Percentiles rank a stretch among this genome's conserved stretches.
phyloP scores from a whole-genome alignment of 2,888 invertebrate species.

The Xanthia togata region DNA sequence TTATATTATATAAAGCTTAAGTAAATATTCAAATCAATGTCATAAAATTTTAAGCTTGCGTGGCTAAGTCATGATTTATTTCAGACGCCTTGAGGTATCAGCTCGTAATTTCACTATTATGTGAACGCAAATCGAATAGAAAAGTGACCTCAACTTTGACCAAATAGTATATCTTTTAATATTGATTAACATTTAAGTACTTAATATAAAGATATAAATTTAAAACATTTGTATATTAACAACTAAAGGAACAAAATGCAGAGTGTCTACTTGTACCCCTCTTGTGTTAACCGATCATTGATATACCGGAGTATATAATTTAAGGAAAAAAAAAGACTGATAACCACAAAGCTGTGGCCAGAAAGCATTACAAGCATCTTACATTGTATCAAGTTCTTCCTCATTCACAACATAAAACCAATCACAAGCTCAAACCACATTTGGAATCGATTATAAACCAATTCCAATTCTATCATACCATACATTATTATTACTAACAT shows the following conservation, averaged over 20 bases:
- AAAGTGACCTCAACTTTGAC: slow-evolving; percentile 32
- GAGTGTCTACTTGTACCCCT: too few relatives aligned
- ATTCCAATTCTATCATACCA: slow-evolving; percentile 62
- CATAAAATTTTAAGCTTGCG: slow-evolving; percentile 26
- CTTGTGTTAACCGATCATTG: not conserved
- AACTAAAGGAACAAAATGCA: not conserved
- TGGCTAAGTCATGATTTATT: slow-evolving; percentile 45
- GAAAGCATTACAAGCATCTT: slow-evolving; percentile 12
- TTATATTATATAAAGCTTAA: slow-evolving; percentile 15
- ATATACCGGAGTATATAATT: not conserved
- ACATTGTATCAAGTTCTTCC: slow-evolving; percentile 40
- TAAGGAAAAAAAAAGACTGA: not conserved
- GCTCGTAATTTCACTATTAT: slow-evolving; percentile 48
- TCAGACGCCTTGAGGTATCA: slow-evolving; percentile 41
- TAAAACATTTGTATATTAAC: too few relatives aligned
- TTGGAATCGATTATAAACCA: slow-evolving; percentile 65
- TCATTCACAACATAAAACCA: slow-evolving; percentile 46
- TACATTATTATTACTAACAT: slow-evolving; percentile 65
- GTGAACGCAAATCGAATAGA: slow-evolving; percentile 16
- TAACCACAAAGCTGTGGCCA: slow-evolving; percentile 24
- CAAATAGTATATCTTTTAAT: not conserved
- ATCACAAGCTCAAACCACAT: slow-evolving; percentile 61
- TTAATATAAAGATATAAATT: not conserved
- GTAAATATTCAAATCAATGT: slow-evolving; percentile 35
- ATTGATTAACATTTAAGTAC: not conserved